These are phyloP conservation scores for Lumbricus terrestris DNA, from an alignment of 2,888 invertebrate genomes.

Conservation along the genomic window DNA sequence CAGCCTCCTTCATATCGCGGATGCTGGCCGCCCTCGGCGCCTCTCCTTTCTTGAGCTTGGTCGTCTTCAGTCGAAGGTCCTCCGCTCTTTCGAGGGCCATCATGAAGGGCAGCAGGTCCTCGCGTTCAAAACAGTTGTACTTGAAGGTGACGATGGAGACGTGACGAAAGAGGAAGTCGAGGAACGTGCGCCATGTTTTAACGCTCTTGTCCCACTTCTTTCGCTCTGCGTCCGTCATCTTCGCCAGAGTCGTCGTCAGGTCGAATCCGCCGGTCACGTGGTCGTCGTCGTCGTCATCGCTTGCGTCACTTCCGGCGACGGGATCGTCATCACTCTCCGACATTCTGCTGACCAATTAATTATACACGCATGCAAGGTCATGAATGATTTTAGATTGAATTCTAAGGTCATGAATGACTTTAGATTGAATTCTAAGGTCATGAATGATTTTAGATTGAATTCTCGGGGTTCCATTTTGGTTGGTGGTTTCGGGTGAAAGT, in stretches of 20 bases:
- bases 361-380: too few relatives aligned
- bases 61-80: slow-evolving; percentile 8
- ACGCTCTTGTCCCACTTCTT: slow-evolving; percentile 38
- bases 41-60: slow-evolving; percentile 37
- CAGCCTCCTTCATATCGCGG: slow-evolving; percentile 34
- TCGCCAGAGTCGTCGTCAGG: slow-evolving; percentile 22
- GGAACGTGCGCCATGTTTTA: slow-evolving; percentile 38
- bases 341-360: too few relatives aligned
- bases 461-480: too few relatives aligned
- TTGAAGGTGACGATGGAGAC: slow-evolving; percentile 38
- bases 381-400: too few relatives aligned
- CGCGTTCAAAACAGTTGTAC: slow-evolving; percentile 39
- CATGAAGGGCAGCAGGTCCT: slow-evolving; percentile 35
- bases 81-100: slow-evolving; percentile 38
- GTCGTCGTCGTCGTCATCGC: slow-evolving; percentile 20
- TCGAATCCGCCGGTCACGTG: slow-evolving; percentile 26
- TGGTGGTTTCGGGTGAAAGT: too few relatives aligned
- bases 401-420: too few relatives aligned
- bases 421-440: too few relatives aligned
- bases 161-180: slow-evolving; percentile 40
- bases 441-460: too few relatives aligned
- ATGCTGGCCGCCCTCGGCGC: slow-evolving; percentile 21
- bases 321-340: slow-evolving; percentile 32
- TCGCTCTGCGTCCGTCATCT: slow-evolving; percentile 36
- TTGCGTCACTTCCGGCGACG: slow-evolving; percentile 24